Evolutionary conservation across 2,113 vertebrate genomes (phyloP).

Genomic region (Phylloscopus trochiloides): DNA sequence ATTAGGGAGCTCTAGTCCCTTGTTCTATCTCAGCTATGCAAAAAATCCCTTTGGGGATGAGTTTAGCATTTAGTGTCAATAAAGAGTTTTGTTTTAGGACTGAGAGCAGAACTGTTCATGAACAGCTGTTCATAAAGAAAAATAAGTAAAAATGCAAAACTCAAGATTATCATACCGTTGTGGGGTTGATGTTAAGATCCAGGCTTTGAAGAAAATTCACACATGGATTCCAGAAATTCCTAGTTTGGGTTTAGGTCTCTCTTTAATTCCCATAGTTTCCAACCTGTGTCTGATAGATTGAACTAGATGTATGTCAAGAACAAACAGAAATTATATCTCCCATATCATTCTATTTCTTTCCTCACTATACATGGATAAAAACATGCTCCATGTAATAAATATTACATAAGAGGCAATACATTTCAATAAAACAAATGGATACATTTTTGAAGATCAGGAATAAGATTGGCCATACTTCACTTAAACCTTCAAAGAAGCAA

Average conservation of each 20-base stretch:
- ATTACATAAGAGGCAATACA: not conserved
- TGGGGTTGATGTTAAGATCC: not conserved
- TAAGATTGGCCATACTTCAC: not conserved
- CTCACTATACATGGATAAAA: not conserved
- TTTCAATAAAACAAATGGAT: not conserved
- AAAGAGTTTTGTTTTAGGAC: not conserved
- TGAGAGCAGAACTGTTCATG: not conserved
- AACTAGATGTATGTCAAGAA: not conserved
- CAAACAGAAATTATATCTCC: not conserved
- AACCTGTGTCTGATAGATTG: not conserved
- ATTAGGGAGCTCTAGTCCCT: not conserved
- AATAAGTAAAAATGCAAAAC: not conserved
- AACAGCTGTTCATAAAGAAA: not conserved
- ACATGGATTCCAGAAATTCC: not conserved
- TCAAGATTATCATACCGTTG: not conserved
- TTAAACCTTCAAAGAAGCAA: not conserved
- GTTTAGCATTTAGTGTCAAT: not conserved
- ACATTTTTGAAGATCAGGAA: not conserved
- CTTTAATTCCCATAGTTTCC: not conserved
- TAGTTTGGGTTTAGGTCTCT: not conserved
- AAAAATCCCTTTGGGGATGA: not conserved
- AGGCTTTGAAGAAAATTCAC: not conserved
- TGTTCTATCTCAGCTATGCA: not conserved
- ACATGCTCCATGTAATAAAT: not conserved
- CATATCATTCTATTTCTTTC: not conserved